Percentiles rank a stretch among this genome's conserved stretches.
Conservation (phyloP, 2,797 vertebrate genomes). For the Thalassophryne amazonica region DNA sequence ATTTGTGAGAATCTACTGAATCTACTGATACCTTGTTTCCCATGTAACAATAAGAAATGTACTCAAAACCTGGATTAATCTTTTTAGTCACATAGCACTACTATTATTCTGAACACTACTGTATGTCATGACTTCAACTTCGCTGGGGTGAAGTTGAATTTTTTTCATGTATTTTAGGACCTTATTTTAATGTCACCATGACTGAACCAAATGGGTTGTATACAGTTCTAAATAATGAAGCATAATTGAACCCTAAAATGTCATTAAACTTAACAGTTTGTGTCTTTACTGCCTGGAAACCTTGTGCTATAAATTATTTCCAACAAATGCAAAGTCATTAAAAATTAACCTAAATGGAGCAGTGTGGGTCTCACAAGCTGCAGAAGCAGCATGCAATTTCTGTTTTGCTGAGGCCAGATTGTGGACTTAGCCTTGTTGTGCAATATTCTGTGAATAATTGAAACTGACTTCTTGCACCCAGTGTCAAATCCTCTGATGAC, state of each 20-base stretch:
- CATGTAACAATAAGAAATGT: no score
- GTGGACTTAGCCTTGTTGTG: constrained; percentile 64
- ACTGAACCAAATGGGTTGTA: background rate
- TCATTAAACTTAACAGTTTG: constrained; percentile 29
- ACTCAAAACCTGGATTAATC: no score
- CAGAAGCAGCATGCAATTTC: constrained; percentile 59
- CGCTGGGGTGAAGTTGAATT: background rate
- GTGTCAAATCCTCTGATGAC: constrained; percentile 51
- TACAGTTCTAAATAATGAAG: constrained; percentile 24
- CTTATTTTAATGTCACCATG: background rate
- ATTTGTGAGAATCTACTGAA: no score
- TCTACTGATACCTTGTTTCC: no score
- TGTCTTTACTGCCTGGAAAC: constrained; percentile 27
- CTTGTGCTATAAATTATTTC: constrained; percentile 42
- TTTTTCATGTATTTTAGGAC: background rate
- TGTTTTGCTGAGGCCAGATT: constrained; percentile 68
- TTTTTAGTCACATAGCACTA: no score
- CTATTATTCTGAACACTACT: no score
- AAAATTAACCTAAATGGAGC: constrained; percentile 71
- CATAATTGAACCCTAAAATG: constrained; percentile 29
- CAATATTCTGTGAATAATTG: constrained; percentile 77
- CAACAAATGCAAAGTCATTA: constrained; percentile 69
- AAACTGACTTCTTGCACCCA: constrained; percentile 53
- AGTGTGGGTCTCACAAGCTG: constrained; percentile 51
- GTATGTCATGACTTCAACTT: no score